Evolutionary conservation across 2,888 invertebrate genomes (phyloP).

Genomic region (Nowickia ferox): DNA sequence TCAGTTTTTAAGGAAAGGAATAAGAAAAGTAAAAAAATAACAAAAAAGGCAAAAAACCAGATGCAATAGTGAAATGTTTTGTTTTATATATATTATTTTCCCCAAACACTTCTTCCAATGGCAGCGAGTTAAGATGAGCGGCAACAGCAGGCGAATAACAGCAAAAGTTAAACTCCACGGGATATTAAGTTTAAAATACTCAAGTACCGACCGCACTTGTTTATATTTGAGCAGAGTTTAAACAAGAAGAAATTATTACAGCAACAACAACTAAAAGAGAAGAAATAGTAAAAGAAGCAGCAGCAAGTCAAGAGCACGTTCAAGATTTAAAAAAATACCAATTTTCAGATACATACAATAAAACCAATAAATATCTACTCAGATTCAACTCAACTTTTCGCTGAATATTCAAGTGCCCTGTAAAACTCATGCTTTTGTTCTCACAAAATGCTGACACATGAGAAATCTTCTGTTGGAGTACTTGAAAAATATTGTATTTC

Average conservation of each 20-base stretch:
- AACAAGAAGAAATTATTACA: conserved; percentile 20
- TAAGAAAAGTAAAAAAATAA: neutral
- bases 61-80: conserved; percentile 23
- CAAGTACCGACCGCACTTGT: neutral
- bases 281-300: neutral
- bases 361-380: neutral
- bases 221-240: conserved; percentile 12
- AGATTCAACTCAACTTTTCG: conserved; percentile 11
- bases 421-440: conserved; percentile 31
- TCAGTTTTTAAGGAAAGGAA: conserved; percentile 25
- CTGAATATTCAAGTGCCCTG: conserved; percentile 16
- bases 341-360: conserved; percentile 39
- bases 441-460: conserved; percentile 64
- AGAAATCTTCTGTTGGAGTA: conserved; percentile 38
- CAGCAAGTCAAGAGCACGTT: conserved; percentile 31
- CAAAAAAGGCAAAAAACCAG: neutral
- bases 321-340: conserved; percentile 36
- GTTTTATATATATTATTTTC: neutral
- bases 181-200: conserved; percentile 63
- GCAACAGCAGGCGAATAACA: neutral
- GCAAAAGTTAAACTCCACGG: conserved; percentile 60
- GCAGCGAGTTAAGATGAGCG: conserved; percentile 48
- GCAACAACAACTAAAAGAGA: neutral
- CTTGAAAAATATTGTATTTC: conserved; percentile 39
- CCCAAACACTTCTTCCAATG: neutral